Conservation (phyloP, 2,113 vertebrate species). For the Antennarius striatus region DNA sequence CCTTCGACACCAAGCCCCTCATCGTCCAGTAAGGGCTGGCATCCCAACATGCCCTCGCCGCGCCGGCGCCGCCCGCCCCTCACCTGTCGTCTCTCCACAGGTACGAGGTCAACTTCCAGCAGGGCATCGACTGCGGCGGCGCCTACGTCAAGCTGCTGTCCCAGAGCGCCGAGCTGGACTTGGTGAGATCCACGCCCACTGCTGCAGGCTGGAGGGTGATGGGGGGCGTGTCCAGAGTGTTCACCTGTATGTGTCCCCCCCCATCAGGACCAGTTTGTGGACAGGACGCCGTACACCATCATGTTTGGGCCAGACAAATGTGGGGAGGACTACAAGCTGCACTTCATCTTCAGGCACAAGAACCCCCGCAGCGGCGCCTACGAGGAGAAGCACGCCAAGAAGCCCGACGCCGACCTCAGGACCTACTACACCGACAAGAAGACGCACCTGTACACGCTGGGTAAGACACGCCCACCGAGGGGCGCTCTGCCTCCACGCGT, state of each 20-base stretch:
- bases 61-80: too few species aligned
- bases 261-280: conserved; percentile 91
- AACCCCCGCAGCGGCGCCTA: conserved; percentile 92
- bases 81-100: conserved; percentile 65
- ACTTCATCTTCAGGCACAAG: conserved; percentile 98
- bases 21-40: conserved; percentile 90
- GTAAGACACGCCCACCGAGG: conserved; percentile 62
- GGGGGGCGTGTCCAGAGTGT: too few species aligned
- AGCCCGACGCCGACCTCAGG: conserved; percentile 91
- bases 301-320: conserved; percentile 99
- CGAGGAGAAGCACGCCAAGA: conserved; percentile 97
- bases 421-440: conserved; percentile 97
- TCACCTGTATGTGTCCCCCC: conserved; percentile 3
- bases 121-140: conserved; percentile 95
- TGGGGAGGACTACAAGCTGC: conserved; percentile 97
- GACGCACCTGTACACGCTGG: conserved; percentile 93
- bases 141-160: conserved; percentile 96
- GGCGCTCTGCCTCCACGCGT: too few species aligned
- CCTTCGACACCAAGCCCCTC: conserved; percentile 90
- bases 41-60: not conserved
- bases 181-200: conserved; percentile 80
- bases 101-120: conserved; percentile 98
- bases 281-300: conserved; percentile 96
- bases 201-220: too few species aligned
- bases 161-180: conserved; percentile 86